phyloP scores from a whole-genome alignment of 1,140 invertebrate genomes.

The Ceratosolen solmsi region DNA sequence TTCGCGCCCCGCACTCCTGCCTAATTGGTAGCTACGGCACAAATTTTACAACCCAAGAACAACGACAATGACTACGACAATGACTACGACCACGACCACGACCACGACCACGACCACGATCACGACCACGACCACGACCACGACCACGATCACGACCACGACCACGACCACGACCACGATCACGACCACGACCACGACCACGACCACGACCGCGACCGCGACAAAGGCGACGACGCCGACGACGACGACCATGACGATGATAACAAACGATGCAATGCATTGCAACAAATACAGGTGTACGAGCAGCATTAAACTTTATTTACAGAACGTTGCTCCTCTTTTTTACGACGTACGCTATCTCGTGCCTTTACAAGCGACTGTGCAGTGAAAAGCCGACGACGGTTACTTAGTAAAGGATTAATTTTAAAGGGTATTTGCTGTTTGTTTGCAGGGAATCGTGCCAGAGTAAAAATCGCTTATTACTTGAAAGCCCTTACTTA shows the following conservation, averaged over 20 bases:
- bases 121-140: slow-evolving; percentile 48
- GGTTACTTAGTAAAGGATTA: too few species aligned
- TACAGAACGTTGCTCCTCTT: too few species aligned
- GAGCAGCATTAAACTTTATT: slow-evolving; percentile 44
- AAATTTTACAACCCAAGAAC: too few species aligned
- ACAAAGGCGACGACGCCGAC: slow-evolving; percentile 45
- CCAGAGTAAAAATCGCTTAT: too few species aligned
- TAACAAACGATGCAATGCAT: slow-evolving; percentile 53
- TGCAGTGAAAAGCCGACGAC: too few species aligned
- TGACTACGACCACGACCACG: slow-evolving; percentile 47
- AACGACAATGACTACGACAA: too few species aligned
- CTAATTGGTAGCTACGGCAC: slow-evolving; percentile 55
- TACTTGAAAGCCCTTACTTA: too few species aligned
- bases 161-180: slow-evolving; percentile 51
- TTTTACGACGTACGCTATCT: too few species aligned
- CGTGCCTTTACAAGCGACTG: too few species aligned
- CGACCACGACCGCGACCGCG: too few species aligned
- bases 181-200: slow-evolving; percentile 39
- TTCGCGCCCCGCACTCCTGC: slow-evolving; percentile 17
- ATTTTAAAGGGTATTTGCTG: too few species aligned
- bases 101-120: slow-evolving; percentile 45
- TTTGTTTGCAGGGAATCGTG: too few species aligned
- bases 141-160: slow-evolving; percentile 37
- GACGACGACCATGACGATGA: slow-evolving; percentile 47
- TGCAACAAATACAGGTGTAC: background rate